Evolutionary conservation across 2,888 invertebrate species (phyloP), one percentile per base, ranked within the genome.

Genomic region (Eilema griseolum): DNA sequence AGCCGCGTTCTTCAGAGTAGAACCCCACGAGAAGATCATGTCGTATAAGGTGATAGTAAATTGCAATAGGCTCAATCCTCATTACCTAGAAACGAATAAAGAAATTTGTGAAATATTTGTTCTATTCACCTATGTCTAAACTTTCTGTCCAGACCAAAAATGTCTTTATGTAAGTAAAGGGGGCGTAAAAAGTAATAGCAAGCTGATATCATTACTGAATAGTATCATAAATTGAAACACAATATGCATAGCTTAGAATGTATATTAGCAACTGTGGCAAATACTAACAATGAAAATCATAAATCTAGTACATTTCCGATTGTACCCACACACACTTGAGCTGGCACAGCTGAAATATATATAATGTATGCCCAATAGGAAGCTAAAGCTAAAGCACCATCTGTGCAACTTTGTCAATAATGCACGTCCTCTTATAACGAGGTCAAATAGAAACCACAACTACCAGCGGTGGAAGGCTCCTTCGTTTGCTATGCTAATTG

Each of bases 401-500:
- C 79, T 85, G 85, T 65, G 78, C 66, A 62, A 65, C 70, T 65
- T 61, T 71, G 61, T 81, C 71, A 80, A 87, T 85, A 89, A 90
- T 88, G 86, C 86, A 89, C 73, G 83, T 81, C 81, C 79, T 76
- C 76, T 75, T 84, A 85, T 86, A 88, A 87, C 87, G 81, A 85
- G 83, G 85, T 83, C 83, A 83, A 86, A 88, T 86, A 81, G 79
- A 85, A 90, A 87, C 89, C 87, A 76, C 87, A 82, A 76, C 83
- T 80, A 84, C 85, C 82, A 77, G 83, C 79, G 70, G 78, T 80
- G 85, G 80, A 83, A 88, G 85, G 85, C 86, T 86, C 85, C 87
- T 88, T 88, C 87, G 88, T 89, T 91, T 87, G 87, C 89, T 88
- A 91, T 90, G 89, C 90, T 92, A 91, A 92, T 91, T 90, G 87